A percentile compares a stretch with the other conserved stretches of the same genome.
Evolutionary conservation across 2,797 vertebrate genomes (phyloP).

Genomic region (Chiroxiphia lanceolata): DNA sequence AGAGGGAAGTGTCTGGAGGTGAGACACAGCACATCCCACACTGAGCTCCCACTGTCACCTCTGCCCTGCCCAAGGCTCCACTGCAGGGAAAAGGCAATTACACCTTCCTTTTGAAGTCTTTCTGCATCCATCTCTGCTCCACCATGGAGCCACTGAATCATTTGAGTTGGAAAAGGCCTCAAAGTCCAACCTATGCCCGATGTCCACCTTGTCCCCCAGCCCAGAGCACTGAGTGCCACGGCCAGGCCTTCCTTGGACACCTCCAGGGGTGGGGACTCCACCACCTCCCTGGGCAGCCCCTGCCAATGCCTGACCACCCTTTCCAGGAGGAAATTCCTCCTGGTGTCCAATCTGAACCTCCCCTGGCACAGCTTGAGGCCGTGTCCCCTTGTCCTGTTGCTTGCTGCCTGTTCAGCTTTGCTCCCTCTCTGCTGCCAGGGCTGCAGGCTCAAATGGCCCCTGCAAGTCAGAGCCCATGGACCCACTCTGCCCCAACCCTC

Average conservation of each 20-base stretch:
- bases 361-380: neutral
- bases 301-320: neutral
- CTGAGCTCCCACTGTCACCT: neutral
- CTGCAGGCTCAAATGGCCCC: neutral
- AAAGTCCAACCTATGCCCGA: neutral
- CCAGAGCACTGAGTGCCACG: neutral
- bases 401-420: neutral
- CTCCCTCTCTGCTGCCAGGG: neutral
- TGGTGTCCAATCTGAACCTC: neutral
- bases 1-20: neutral
- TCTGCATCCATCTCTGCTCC: neutral
- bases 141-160: neutral
- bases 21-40: neutral
- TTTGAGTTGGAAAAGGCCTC: neutral
- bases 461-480: neutral
- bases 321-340: neutral
- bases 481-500: rapidly evolving
- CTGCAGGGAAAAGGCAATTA: neutral
- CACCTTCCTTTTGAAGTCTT: neutral
- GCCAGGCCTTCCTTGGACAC: neutral
- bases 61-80: neutral
- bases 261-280: neutral
- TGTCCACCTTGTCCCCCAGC: neutral
- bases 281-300: neutral
- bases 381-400: neutral